Evolutionary conservation across 1,140 invertebrate genomes (phyloP), one percentile per base, ranked within the genome.

Genomic region (Vollenhovia emeryi): DNA sequence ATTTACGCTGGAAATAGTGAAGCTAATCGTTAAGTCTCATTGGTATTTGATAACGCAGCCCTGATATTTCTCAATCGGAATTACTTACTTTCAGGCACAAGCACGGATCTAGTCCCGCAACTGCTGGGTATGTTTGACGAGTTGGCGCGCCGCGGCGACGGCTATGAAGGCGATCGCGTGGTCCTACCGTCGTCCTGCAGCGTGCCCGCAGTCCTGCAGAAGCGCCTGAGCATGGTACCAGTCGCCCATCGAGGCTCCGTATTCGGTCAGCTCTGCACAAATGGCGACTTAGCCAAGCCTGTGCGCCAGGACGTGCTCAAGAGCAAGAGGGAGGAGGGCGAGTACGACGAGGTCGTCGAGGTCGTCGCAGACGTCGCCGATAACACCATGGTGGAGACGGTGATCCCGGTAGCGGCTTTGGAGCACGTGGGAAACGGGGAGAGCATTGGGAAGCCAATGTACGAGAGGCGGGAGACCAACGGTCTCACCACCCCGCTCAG

Each of bases 71-170:
- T 50, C 33, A 48, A 59, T 59, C 5, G 15, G 15, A 18, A 30
- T 59, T 50, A 45, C 62, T 5, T 89, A 69, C 90, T 90, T 94
- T 80, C 91, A 95, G 94, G 95, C 91, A 91, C 95, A 94, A 96
- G 95, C 85, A 96, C 96, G 80, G 96, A 97, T 90, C 94, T 97
- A 92, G 96, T 96, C 76, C 96, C 96, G 27, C 96, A 96, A 68
- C 91, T 97, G 57, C 93, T 97, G 91, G 95, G 95, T 57, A 96
- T 97, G 95, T 97, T 97, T 94, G 97, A 97, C 94, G 95, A 96
- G 89, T 92, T 96, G 62, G 95, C 96, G 52, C 95, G 95, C 43
- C 94, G 93, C 83, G 91, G 89, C 71, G 87, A 92, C 74, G 93
- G 86, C 50, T 91, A 90, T 48, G 82, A 76, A 76, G 87, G 89